A percentile compares a stretch with the other conserved stretches of the same genome.
phyloP scores from a whole-genome alignment of 1,140 invertebrate species.

The Babylonia areolata region DNA sequence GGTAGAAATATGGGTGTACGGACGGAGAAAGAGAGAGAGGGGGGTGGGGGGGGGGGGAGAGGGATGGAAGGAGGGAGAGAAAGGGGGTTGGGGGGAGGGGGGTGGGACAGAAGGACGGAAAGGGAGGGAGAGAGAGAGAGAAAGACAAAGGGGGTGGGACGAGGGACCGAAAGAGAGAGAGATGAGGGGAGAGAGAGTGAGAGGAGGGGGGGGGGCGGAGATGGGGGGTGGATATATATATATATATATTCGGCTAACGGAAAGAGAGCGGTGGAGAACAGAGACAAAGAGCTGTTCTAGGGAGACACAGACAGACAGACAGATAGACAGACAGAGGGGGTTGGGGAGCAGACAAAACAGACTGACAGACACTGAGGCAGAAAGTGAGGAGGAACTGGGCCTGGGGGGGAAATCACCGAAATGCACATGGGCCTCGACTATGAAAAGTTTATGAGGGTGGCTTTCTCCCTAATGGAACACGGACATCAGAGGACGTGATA shows the following conservation, averaged over 20 bases:
- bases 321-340: neutral
- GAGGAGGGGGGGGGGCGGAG: neutral
- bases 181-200: neutral
- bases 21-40: neutral
- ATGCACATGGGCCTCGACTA: no score
- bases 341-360: neutral
- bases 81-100: neutral
- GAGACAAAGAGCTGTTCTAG: no score
- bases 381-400: no score
- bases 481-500: no score
- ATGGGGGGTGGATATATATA: neutral
- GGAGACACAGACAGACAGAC: no score
- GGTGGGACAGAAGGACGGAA: neutral
- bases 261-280: no score
- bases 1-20: no score
- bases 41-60: neutral
- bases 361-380: neutral
- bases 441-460: no score
- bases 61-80: neutral
- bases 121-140: neutral
- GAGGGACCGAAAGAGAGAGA: constrained; percentile 9
- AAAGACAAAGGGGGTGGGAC: neutral
- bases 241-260: neutral
- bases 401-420: no score
- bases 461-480: no score